Conservation (phyloP, 1,140 invertebrate species). For the Macrosteles quadrilineatus region DNA sequence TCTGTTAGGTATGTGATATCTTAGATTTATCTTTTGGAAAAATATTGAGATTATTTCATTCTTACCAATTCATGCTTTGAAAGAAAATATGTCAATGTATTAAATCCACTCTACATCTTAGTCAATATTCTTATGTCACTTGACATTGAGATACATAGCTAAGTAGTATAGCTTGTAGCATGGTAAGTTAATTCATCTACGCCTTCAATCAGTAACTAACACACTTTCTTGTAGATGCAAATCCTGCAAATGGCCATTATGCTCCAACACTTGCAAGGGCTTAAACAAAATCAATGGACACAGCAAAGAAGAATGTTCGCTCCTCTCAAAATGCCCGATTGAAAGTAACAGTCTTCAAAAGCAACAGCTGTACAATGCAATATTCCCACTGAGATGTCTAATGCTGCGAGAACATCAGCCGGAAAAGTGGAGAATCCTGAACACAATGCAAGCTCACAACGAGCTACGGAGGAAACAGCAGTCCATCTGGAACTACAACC, state of each 20-base stretch:
- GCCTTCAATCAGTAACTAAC: too few species aligned
- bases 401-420: constrained; percentile 58
- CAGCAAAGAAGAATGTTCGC: not conserved
- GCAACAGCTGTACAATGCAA: constrained; percentile 48
- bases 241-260: not conserved
- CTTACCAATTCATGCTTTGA: too few species aligned
- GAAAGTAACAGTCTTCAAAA: not conserved
- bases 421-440: constrained; percentile 56
- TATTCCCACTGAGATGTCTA: constrained; percentile 63
- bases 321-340: not conserved
- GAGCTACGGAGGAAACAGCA: constrained; percentile 58
- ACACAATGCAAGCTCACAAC: constrained; percentile 65
- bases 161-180: too few species aligned
- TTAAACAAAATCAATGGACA: not conserved
- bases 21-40: too few species aligned
- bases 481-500: constrained; percentile 63
- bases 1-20: too few species aligned
- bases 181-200: too few species aligned
- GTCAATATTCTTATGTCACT: too few species aligned
- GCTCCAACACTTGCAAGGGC: not conserved
- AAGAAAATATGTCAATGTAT: too few species aligned
- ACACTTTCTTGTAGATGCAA: too few species aligned
- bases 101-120: too few species aligned
- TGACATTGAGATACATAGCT: too few species aligned
- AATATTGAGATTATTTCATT: too few species aligned